A percentile compares a stretch with the other conserved stretches of the same genome.
These are phyloP conservation scores for Anthophora plumipes DNA, from an alignment of 2,888 invertebrate genomes.

Conservation along the genomic window DNA sequence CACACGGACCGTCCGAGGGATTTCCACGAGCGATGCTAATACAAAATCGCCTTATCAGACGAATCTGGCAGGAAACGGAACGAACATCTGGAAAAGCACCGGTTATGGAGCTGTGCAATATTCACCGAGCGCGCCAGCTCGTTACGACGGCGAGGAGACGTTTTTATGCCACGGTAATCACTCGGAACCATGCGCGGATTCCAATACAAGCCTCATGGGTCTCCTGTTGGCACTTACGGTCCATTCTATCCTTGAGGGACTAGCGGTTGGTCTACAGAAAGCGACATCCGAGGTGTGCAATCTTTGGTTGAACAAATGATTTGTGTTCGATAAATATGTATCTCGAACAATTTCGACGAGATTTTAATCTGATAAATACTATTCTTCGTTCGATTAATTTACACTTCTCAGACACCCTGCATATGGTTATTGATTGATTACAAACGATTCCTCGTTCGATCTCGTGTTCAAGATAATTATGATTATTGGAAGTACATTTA, in stretches of 20 bases:
- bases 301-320: not conserved
- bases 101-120: conserved; percentile 64
- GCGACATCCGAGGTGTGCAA: conserved; percentile 87
- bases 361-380: no score
- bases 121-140: conserved; percentile 63
- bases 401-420: no score
- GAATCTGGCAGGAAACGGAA: conserved; percentile 19
- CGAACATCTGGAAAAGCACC: conserved; percentile 25
- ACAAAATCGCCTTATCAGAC: conserved; percentile 55
- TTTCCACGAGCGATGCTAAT: conserved; percentile 42
- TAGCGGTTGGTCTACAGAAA: conserved; percentile 92
- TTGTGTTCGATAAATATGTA: no score
- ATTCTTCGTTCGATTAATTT: not conserved
- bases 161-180: conserved; percentile 89
- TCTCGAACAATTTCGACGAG: not conserved
- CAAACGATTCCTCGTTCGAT: no score
- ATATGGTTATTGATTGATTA: no score
- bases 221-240: conserved; percentile 90
- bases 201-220: conserved; percentile 88
- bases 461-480: no score
- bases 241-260: conserved; percentile 92
- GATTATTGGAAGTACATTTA: no score
- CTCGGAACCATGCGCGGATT: conserved; percentile 88
- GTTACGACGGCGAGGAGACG: conserved; percentile 83
- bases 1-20: conserved; percentile 35